Evolutionary conservation across 2,797 vertebrate species (phyloP), one percentile per base, ranked within the genome.

Genomic region (Eulemur albifrons): DNA sequence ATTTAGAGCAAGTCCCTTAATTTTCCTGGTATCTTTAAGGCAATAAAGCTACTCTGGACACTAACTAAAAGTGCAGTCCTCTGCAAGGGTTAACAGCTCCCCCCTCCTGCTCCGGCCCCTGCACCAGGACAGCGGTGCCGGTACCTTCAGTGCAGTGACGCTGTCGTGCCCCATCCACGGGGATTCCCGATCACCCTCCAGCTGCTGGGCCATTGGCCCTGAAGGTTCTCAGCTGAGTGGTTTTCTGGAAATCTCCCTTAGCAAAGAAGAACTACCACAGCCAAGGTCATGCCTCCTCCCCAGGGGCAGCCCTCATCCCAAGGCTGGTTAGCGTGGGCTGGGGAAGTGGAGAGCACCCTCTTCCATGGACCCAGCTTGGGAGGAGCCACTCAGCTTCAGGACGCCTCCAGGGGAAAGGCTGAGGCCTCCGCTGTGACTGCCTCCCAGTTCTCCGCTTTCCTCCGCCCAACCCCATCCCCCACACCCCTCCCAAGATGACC

Each of bases 231-330:
- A 10, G 18, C 63, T 15, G 17, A 50, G 45, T 52, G 76, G 67
- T 23, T 82, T 59, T 57, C 54, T 45, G 77, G 63, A 94, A 88
- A 73, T 84, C 35, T 18, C 14, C 30, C 59, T 85, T 27, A 81
- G 67, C 79, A 32, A 76, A 69, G 59, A 17, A 45, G 32, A 88
- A 30, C 65, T 85, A 40, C 59, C 15, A 92, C 77, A 27, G 25
- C 83, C 40, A 12, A 86, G n/a, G 15, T n/a, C 65, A 7, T 35
- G 50, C 40, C 23, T 40, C n/a, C n/a, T 25, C 8, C n/a, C 50
- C 5, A 38, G 23, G 84, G 48, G 1, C 17, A 35, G n/a, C 50
- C 67, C 18, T 67, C 30, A 7, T 12, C 27, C 21, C 43, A 5
- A 25, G 14, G 25, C 40, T 7, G 13, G 21, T 57, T 75, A 59